phyloP scores from a whole-genome alignment of 2,888 invertebrate species.

The Liopterus haemorrhoidalis region DNA sequence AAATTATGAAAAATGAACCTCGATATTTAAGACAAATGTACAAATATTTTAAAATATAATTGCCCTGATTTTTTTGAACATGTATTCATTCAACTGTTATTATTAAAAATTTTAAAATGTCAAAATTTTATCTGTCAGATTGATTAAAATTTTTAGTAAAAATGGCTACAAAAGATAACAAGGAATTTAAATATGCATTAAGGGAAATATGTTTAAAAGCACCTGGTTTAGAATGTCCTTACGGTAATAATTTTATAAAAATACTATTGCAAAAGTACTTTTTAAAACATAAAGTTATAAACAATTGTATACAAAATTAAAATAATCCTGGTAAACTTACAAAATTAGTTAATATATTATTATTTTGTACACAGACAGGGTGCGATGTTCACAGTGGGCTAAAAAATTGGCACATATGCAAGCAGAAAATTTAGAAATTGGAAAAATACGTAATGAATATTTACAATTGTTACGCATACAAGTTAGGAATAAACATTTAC shows the following conservation, averaged over 20 bases:
- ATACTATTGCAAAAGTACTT: background rate
- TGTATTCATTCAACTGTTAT: too few species aligned
- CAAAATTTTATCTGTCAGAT: too few species aligned
- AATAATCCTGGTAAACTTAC: background rate
- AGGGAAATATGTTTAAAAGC: constrained; percentile 42
- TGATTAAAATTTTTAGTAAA: constrained; percentile 8
- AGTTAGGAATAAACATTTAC: constrained; percentile 46
- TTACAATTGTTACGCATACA: constrained; percentile 50
- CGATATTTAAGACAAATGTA: too few species aligned
- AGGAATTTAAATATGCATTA: constrained; percentile 43
- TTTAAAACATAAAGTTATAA: constrained; percentile 1
- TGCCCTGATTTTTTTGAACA: too few species aligned
- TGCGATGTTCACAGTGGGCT: constrained; percentile 51
- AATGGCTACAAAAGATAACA: constrained; percentile 43
- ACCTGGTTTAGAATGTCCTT: constrained; percentile 40
- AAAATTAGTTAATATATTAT: background rate
- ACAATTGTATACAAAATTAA: background rate
- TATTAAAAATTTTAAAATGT: too few species aligned
- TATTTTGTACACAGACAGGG: constrained; percentile 44
- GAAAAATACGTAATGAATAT: constrained; percentile 50
- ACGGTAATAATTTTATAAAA: constrained; percentile 36
- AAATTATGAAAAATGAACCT: too few species aligned
- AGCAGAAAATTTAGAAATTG: constrained; percentile 45
- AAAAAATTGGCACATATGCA: constrained; percentile 46
- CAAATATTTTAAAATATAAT: too few species aligned